Conservation (phyloP, 2,888 invertebrate species). For the Calliopum simillimum region DNA sequence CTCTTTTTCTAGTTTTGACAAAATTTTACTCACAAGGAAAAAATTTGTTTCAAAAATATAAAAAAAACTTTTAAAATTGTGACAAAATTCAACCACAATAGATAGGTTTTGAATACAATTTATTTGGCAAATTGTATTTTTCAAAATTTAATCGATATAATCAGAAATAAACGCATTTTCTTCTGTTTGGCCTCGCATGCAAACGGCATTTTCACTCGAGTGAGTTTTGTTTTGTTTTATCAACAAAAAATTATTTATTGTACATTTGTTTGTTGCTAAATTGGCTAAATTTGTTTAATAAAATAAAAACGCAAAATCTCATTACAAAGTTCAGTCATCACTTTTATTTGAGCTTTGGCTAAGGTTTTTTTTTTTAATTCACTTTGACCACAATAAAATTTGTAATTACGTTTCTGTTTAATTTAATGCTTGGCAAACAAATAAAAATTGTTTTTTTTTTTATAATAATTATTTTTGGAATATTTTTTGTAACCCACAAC, state of each 20-base stretch:
- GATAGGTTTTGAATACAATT: constrained; percentile 22
- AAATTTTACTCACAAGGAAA: constrained; percentile 3
- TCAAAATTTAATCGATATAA: constrained; percentile 15
- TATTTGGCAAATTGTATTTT: constrained; percentile 13
- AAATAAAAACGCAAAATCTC: neutral
- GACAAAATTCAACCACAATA: neutral
- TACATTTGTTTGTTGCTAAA: too few species aligned
- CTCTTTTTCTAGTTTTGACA: constrained; percentile 15
- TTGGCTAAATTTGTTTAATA: neutral
- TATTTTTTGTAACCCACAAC: neutral
- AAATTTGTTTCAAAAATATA: constrained; percentile 11
- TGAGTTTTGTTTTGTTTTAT: constrained; percentile 22
- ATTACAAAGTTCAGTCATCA: constrained; percentile 5
- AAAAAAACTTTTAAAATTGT: too few species aligned
- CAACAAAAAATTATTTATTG: neutral
- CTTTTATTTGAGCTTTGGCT: neutral
- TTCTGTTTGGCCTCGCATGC: constrained; percentile 15
- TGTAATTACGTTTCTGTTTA: too few species aligned
- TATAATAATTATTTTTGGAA: too few species aligned
- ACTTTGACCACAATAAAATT: neutral
- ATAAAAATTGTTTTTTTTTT: too few species aligned
- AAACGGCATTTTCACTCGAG: constrained; percentile 23
- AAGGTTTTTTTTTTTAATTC: neutral
- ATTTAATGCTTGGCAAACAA: too few species aligned
- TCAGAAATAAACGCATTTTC: constrained; percentile 20